These are phyloP conservation scores for Pagrus major DNA, from an alignment of 2,113 vertebrate species.

Conservation along the genomic window DNA sequence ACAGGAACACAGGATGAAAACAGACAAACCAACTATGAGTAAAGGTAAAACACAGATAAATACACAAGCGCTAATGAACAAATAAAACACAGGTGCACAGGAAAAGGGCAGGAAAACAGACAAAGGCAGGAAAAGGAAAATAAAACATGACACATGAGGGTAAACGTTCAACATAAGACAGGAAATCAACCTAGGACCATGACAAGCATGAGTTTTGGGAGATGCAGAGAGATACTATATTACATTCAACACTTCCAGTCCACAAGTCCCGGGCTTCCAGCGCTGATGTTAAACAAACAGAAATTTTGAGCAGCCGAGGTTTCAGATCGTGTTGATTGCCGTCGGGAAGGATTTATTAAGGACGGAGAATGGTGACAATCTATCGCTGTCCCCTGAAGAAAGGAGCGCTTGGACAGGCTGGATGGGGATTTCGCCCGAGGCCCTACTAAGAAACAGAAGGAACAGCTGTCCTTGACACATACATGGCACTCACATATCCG, in stretches of 20 bases:
- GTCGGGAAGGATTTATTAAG: slow-evolving; percentile 63
- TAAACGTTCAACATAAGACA: too few species aligned
- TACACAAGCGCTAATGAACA: too few species aligned
- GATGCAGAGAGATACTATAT: slow-evolving; percentile 7
- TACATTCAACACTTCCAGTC: slow-evolving; percentile 21
- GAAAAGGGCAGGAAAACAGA: too few species aligned
- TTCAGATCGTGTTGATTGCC: slow-evolving; percentile 43
- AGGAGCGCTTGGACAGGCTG: slow-evolving; percentile 56
- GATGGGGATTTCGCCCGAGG: slow-evolving; percentile 60
- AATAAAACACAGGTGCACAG: too few species aligned
- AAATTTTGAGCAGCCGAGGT: slow-evolving; percentile 32
- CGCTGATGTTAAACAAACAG: slow-evolving; percentile 56
- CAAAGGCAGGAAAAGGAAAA: too few species aligned
- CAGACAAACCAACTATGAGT: too few species aligned
- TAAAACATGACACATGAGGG: too few species aligned
- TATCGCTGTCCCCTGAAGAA: slow-evolving; percentile 54
- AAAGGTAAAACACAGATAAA: too few species aligned
- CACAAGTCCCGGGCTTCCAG: slow-evolving; percentile 4
- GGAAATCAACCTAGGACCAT: too few species aligned
- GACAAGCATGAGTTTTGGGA: too few species aligned
- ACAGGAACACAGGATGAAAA: too few species aligned
- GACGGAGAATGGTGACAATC: slow-evolving; percentile 36
- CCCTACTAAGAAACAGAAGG: slow-evolving; percentile 54
- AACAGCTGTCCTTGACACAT: slow-evolving; percentile 77
- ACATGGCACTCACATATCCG: slow-evolving; percentile 44